phyloP scores from a whole-genome alignment of 2,113 vertebrate genomes.

The Tetrax tetrax region DNA sequence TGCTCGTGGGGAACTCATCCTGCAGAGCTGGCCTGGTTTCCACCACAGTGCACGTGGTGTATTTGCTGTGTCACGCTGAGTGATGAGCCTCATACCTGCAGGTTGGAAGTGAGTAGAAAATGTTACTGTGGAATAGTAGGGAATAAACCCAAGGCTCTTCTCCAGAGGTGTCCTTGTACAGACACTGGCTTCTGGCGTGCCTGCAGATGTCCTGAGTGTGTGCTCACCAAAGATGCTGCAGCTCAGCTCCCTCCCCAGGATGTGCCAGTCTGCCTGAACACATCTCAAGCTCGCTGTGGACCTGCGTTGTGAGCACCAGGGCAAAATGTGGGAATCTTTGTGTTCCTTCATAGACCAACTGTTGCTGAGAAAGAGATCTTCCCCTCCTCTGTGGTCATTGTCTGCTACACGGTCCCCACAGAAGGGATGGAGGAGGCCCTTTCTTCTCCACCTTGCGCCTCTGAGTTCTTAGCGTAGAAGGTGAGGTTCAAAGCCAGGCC shows the following conservation, averaged over 20 bases:
- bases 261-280: not conserved
- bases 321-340: fast-evolving
- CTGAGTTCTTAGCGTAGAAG: not conserved
- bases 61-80: not conserved
- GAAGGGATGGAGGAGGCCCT: not conserved
- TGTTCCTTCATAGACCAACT: fast-evolving
- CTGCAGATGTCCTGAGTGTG: fast-evolving
- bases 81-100: not conserved
- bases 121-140: fast-evolving
- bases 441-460: not conserved
- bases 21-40: not conserved
- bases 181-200: not conserved
- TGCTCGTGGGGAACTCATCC: not conserved
- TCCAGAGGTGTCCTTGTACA: not conserved
- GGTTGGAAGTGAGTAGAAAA: not conserved
- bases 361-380: not conserved
- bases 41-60: fast-evolving
- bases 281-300: not conserved
- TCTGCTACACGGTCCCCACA: fast-evolving
- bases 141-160: not conserved
- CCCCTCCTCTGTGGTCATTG: not conserved
- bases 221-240: fast-evolving
- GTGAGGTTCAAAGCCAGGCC: too few relatives aligned
- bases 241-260: fast-evolving
- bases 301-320: not conserved